A percentile compares a stretch with the other conserved stretches of the same genome.
These are phyloP conservation scores for Penaeus vannamei DNA, from an alignment of 1,140 invertebrate genomes.

Conservation along the genomic window DNA sequence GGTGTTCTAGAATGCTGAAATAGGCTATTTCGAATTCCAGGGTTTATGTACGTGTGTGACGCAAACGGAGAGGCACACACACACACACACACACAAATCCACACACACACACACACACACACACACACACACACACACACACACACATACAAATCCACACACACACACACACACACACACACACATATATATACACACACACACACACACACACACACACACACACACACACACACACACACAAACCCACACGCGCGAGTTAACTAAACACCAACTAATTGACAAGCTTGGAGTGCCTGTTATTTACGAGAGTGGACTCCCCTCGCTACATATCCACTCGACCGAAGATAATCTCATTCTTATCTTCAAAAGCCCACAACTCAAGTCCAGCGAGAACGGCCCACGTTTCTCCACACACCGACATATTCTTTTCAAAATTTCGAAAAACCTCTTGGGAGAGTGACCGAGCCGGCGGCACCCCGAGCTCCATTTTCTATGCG, in stretches of 20 bases:
- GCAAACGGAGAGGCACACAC: too few relatives aligned
- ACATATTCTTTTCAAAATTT: background rate
- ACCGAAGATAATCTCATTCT: conserved; percentile 49
- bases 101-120: too few relatives aligned
- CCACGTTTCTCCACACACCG: background rate
- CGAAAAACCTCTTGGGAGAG: background rate
- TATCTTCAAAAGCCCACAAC: conserved; percentile 2
- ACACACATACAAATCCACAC: too few relatives aligned
- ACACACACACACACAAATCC: too few relatives aligned
- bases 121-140: too few relatives aligned
- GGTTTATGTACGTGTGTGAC: too few relatives aligned
- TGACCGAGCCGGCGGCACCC: too few relatives aligned
- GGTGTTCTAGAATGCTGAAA: too few relatives aligned
- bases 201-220: background rate
- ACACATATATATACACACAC: background rate
- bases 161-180: too few relatives aligned
- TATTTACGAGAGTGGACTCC: conserved; percentile 40
- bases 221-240: background rate
- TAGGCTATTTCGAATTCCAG: too few relatives aligned
- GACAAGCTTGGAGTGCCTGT: conserved; percentile 16
- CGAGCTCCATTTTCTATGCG: background rate
- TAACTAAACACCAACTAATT: conserved; percentile 56
- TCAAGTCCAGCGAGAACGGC: background rate
- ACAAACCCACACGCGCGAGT: background rate
- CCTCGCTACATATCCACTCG: conserved; percentile 13